These are phyloP conservation scores for Holothuria scabra DNA, from an alignment of 53 echinoderm and acorn worm genomes.

Conservation along the genomic window DNA sequence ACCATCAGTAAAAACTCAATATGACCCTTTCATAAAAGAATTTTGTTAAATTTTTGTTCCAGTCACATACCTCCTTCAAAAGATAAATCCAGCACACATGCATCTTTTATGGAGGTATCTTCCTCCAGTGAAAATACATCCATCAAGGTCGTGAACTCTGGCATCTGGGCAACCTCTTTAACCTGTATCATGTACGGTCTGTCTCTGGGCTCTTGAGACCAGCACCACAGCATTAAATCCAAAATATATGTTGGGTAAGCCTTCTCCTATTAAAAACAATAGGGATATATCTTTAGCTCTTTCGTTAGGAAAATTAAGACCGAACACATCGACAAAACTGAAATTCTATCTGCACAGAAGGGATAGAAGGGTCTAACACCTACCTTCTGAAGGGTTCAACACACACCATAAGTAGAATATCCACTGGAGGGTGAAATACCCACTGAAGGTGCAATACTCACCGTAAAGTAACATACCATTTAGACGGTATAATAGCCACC, in stretches of 20 bases:
- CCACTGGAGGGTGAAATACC: too few species aligned
- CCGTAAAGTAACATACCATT: too few species aligned
- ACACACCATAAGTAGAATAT: too few species aligned
- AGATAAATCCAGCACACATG: constrained; percentile 43
- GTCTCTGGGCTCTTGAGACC: constrained; percentile 86
- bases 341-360: neutral
- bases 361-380: too few species aligned
- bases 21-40: too few species aligned
- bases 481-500: too few species aligned
- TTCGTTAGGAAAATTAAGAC: too few species aligned
- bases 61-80: constrained; percentile 45
- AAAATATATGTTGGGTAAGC: constrained; percentile 90
- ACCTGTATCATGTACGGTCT: constrained; percentile 86
- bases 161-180: constrained; percentile 68
- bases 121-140: constrained; percentile 86
- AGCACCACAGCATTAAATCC: constrained; percentile 96
- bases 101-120: constrained; percentile 66
- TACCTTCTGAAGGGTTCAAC: too few species aligned
- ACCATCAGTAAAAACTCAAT: too few species aligned
- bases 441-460: too few species aligned
- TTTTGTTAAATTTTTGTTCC: too few species aligned
- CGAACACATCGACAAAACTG: neutral
- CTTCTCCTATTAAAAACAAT: constrained; percentile 70
- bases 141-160: constrained; percentile 83
- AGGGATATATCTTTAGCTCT: neutral